Evolutionary conservation across 2,113 vertebrate genomes (phyloP).

Genomic region (Lethenteron camtschaticum): DNA sequence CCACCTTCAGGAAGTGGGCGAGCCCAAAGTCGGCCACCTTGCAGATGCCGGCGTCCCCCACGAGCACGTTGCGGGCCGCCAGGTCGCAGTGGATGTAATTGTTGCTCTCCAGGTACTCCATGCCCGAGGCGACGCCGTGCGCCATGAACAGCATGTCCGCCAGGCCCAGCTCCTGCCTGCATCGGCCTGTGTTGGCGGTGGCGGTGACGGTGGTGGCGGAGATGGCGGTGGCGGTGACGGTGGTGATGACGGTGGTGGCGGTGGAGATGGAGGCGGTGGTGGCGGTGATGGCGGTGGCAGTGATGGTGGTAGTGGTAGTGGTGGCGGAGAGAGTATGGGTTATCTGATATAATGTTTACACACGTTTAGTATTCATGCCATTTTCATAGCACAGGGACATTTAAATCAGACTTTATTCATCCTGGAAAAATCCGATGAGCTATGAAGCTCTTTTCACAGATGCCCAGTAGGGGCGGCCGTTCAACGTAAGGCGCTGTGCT

Average conservation of each 20-base stretch:
- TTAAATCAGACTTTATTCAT: too few relatives aligned
- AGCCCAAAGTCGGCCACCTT: too few relatives aligned
- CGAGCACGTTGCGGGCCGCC: conserved; percentile 66
- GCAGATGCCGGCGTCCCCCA: conserved; percentile 29
- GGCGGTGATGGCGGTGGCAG: conserved; percentile 64
- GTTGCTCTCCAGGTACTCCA: conserved; percentile 81
- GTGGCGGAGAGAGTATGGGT: conserved; percentile 36
- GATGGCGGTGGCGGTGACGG: conserved; percentile 62
- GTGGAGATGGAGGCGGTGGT: conserved; percentile 74
- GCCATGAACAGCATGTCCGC: conserved; percentile 68
- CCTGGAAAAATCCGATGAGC: too few relatives aligned
- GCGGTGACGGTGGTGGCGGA: conserved; percentile 76
- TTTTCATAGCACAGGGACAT: too few relatives aligned
- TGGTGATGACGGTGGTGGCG: conserved; percentile 46
- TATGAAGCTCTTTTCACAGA: too few relatives aligned
- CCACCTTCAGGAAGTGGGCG: too few relatives aligned
- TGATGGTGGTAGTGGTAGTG: conserved; percentile 68
- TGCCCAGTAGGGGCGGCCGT: too few relatives aligned
- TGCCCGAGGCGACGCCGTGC: conserved; percentile 44
- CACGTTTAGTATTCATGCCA: too few relatives aligned
- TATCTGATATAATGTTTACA: too few relatives aligned
- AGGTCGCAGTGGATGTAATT: conserved; percentile 83
- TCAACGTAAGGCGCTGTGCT: too few relatives aligned
- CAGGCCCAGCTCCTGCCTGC: conserved; percentile 70
- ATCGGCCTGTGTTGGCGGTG: conserved; percentile 65